Evolutionary conservation across 1,140 invertebrate species (phyloP).

Genomic region (Dendroctonus ponderosae): DNA sequence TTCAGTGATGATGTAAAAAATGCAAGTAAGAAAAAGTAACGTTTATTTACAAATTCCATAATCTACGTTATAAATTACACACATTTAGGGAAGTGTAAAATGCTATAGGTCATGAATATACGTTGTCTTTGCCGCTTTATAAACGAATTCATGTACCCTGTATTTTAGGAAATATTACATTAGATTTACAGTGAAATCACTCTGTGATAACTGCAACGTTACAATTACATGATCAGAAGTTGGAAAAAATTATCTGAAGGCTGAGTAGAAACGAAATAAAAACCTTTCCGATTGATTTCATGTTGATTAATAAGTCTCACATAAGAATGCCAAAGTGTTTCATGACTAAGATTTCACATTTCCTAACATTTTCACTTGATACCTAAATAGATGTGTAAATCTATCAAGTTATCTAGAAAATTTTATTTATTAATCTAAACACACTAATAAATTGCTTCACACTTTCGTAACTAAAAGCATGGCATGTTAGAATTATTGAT

Average conservation of each 20-base stretch:
- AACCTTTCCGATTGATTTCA: no score
- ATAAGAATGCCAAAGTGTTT: no score
- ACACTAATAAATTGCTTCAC: slow-evolving; percentile 31
- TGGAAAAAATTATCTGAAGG: no score
- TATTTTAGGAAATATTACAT: no score
- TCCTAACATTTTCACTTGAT: slow-evolving; percentile 8
- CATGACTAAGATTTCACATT: neutral
- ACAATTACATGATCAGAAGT: no score
- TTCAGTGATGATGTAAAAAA: slow-evolving; percentile 20
- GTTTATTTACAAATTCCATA: slow-evolving; percentile 20
- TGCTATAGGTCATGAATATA: neutral
- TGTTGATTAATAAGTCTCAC: no score
- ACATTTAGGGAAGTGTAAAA: slow-evolving; percentile 8
- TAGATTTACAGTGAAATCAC: no score
- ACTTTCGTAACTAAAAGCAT: slow-evolving; percentile 5
- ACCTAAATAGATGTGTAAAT: slow-evolving; percentile 30
- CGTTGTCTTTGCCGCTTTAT: no score
- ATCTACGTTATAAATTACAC: neutral
- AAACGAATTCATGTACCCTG: no score
- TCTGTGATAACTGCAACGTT: neutral
- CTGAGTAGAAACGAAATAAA: no score
- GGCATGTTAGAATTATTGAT: neutral
- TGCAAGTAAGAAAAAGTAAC: slow-evolving; percentile 28
- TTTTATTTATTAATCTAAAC: slow-evolving; percentile 23
- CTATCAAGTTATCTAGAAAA: slow-evolving; percentile 21